Evolutionary conservation across 2,113 vertebrate genomes (phyloP), one percentile per base, ranked within the genome.

Genomic region (Archocentrus centrarchus): DNA sequence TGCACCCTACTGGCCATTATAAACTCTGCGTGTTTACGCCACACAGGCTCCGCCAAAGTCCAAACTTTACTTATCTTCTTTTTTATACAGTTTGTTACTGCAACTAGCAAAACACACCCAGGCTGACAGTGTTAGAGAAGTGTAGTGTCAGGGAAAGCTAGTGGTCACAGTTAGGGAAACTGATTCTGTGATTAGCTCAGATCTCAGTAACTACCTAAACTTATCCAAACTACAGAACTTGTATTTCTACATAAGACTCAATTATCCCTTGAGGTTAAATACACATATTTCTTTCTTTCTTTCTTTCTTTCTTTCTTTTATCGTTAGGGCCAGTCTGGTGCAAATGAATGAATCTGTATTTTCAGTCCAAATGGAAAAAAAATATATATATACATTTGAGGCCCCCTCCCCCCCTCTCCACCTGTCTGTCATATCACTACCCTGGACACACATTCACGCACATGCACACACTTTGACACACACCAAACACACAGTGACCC

Each of bases 401-500:
- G 80, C 79, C 75, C 81, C 83, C 41, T 61, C 75, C 75, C 66
- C 66, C 66, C 83, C 50, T 79, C 78, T 55, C 53, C 79, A 86
- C 87, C 91, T 88, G 86, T 83, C 90, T 81, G 84, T 93, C 89
- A 93, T 87, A 87, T 90, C 82, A 63, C 79, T 87, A 62, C 66
- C 77, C 39, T 30, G 73, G 59, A 84, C 73, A 82, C 88, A 81
- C 82, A 83, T 75, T 75, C 77, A 61, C 83, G 57, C 77, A 82
- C 82, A 53, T 68, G 60, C 57, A 82, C 85, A 75, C 79, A 81
- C 77, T 77, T 75, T 57, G 79, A 87, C 79, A 82, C 85, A 80
- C 76, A 88, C 83, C 83, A 88, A 85, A 91, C 89, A 89, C 87
- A 85, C 83, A 91, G 90, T 95, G 95, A 96, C 96, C 96, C 94